phyloP scores from a whole-genome alignment of 2,113 vertebrate genomes.

The Nannobrachium achirus region DNA sequence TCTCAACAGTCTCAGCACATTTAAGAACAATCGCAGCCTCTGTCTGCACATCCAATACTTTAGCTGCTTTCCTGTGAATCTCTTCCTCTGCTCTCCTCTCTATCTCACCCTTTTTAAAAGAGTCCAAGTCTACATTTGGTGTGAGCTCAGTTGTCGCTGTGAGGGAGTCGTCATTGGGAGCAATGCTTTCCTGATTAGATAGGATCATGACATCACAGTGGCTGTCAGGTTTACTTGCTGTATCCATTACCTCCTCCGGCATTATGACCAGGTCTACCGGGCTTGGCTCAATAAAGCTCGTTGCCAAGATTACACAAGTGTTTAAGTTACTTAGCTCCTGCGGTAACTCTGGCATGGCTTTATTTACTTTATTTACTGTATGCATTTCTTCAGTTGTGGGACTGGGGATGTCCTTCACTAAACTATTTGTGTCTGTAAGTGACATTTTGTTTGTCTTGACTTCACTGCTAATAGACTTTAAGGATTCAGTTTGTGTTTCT shows the following conservation, averaged over 20 bases:
- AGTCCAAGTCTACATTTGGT: conserved; percentile 5
- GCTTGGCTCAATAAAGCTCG: conserved; percentile 5
- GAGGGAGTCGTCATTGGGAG: background rate
- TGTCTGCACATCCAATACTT: conserved; percentile 40
- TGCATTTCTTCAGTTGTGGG: conserved; percentile 22
- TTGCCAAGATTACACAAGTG: conserved; percentile 16
- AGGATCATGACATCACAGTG: conserved; percentile 18
- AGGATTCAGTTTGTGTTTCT: background rate
- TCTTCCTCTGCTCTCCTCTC: conserved; percentile 41
- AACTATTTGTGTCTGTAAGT: background rate
- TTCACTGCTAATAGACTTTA: background rate
- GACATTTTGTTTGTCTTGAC: conserved; percentile 5
- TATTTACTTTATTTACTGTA: background rate
- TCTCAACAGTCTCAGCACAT: conserved; percentile 57
- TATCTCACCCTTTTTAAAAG: conserved; percentile 14
- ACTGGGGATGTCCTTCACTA: background rate
- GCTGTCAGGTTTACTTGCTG: conserved; percentile 27
- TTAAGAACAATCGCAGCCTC: conserved; percentile 49
- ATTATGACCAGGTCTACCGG: conserved; percentile 1
- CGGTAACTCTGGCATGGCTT: background rate
- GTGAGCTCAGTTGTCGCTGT: conserved; percentile 10
- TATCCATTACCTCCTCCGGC: conserved; percentile 43
- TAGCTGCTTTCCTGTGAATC: conserved; percentile 32
- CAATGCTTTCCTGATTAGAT: conserved; percentile 12
- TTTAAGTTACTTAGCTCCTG: conserved; percentile 20